Percentiles rank a stretch among this genome's conserved stretches.
These are phyloP conservation scores for Onychorhynchus coronatus DNA, from an alignment of 2,113 vertebrate species.

Conservation along the genomic window DNA sequence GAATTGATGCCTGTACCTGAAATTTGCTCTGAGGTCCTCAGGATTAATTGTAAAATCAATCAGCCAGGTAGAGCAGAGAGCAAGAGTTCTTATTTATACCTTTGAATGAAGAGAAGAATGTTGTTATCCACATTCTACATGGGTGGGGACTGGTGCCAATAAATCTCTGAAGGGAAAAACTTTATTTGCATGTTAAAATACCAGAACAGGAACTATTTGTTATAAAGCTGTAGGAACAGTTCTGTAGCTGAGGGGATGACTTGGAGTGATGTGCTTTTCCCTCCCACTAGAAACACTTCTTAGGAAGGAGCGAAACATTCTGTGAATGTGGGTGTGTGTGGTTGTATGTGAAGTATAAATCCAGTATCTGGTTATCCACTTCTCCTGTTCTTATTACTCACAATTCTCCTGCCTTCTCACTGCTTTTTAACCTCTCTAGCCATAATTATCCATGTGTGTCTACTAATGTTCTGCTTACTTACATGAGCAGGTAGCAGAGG, in stretches of 20 bases:
- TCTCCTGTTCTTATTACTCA: not conserved
- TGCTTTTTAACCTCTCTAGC: not conserved
- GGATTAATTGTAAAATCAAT: not conserved
- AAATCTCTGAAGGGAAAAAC: not conserved
- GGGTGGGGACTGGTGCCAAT: not conserved
- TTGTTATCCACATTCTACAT: accelerated
- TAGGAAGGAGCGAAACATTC: not conserved
- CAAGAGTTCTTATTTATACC: not conserved
- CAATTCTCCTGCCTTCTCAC: not conserved
- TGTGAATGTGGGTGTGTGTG: not conserved
- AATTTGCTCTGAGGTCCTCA: not conserved
- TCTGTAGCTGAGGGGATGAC: not conserved
- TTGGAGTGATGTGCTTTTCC: not conserved
- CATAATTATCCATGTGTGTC: not conserved
- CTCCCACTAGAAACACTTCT: not conserved
- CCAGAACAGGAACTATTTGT: not conserved
- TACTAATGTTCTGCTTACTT: not conserved
- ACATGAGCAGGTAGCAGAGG: not conserved
- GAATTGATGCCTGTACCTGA: not conserved
- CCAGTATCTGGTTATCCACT: not conserved
- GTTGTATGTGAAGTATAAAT: not conserved
- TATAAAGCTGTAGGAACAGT: not conserved
- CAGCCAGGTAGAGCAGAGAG: not conserved
- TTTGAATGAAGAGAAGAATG: not conserved
- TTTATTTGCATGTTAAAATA: not conserved